Evolutionary conservation across 2,113 vertebrate genomes (phyloP), one percentile per base, ranked within the genome.

Genomic region (Proteles cristata): DNA sequence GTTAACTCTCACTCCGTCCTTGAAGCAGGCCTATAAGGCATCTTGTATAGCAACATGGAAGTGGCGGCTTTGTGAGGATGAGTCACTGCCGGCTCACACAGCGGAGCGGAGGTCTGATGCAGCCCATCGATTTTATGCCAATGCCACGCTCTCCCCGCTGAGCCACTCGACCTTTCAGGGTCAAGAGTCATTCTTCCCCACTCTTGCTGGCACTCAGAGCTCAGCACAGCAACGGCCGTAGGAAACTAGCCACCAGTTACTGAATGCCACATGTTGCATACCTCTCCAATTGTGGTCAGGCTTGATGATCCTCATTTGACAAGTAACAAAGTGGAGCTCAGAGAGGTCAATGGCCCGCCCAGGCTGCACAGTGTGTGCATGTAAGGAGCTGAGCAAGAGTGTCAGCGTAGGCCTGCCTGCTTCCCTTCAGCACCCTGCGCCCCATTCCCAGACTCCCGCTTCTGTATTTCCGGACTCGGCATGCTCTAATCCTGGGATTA

Each of bases 401-500:
- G 48, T 28, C 33, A 7, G 0, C 2, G 16, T 26, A 16, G 8
- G 73, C 87, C 31, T 16, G 48, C 50, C 77, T 79, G 53, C 23
- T 39, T 65, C 21, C 53, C 45, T 63, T 63, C 53, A 5, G 31
- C 2, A 21, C 1, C 0, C 61, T 0, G 25, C 9, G 5, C 26
- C n/a, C 48, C 50, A 10, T 76, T 84, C 43, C 74, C 33, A 63
- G 85, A 43, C 45, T 48, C 89, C 26, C 87, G 79, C 81, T 97
- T 73, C 95, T 23, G 76, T 50, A 10, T 96, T 92, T 95, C 80
- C 0, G 0, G 71, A 86, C 39, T 89, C 87, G 28, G 61, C 31
- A 85, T 63, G 14, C 66, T 90, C 48, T 97, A 97, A 97, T 95
- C 92, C 96, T 33, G 76, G 88, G 93, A 80, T 98, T 88, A 88